A percentile compares a stretch with the other conserved stretches of the same genome.
Evolutionary conservation across 2,797 vertebrate species (phyloP).

Genomic region (Pipistrellus kuhlii): DNA sequence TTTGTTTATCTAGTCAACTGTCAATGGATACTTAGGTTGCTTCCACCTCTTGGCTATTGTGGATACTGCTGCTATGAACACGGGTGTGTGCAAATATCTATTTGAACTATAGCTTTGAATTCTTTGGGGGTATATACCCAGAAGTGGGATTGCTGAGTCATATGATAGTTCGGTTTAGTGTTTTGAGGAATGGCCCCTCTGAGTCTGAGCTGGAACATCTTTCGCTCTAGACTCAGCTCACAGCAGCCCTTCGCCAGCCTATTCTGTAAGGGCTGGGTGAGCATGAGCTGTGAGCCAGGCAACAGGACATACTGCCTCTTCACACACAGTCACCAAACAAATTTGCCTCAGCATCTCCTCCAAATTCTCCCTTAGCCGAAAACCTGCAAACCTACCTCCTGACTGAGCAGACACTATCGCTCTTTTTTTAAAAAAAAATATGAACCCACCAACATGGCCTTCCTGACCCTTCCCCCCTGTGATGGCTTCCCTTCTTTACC

Average conservation of each 20-base stretch:
- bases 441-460: neutral
- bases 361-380: neutral
- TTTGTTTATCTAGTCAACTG: neutral
- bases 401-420: neutral
- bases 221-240: neutral
- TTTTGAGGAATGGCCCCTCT: neutral
- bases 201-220: neutral
- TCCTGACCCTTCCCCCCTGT: neutral
- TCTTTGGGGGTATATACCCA: neutral
- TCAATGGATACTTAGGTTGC: neutral
- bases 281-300: neutral
- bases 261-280: neutral
- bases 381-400: neutral
- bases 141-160: neutral
- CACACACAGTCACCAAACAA: neutral
- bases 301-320: neutral
- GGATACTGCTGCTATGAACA: neutral
- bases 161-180: neutral
- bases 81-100: neutral
- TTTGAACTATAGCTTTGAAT: neutral
- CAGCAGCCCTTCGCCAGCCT: neutral
- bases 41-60: neutral
- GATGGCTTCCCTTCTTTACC: neutral
- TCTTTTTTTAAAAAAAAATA: neutral
- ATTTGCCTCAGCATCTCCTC: neutral